Evolutionary conservation across 2,113 vertebrate species (phyloP), one percentile per base, ranked within the genome.

Genomic region (Nicator chloris): DNA sequence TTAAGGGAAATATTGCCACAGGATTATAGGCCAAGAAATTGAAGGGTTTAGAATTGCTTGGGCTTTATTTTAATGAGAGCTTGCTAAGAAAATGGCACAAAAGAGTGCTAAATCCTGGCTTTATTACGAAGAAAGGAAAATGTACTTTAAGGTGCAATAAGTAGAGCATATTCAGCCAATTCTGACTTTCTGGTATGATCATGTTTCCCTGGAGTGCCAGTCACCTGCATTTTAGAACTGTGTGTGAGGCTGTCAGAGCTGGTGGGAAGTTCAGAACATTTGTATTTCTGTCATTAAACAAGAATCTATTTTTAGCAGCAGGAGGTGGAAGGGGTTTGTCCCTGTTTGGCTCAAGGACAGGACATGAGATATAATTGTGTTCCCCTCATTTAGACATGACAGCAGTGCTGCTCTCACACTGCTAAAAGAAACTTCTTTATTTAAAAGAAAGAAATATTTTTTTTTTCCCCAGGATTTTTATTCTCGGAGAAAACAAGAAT

Each of bases 401-500:
- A 33, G 16, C 56, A 70, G 5, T 5, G 33, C 60, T 92, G 61
- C 47, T 57, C 5, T 33, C 50, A 30, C 37, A 31, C n/a, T 28
- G 27, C 33, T 70, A 15, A 45, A 47, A 24, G 6, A 65, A 35
- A 11, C 2, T 17, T 31, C 19, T 73, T 71, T 33, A 39, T 70
- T 77, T 66, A 70, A 85, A 39, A 35, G 30, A 44, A 86, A 85
- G 15, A 56, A 86, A 53, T 16, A 57, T 26, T 9, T 2, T n/a
- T 45, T 35, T 82, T 50, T 10, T 11, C 2, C 15, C 11, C 5
- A 6, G 4, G 22, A 2, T 31, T 28, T 87, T 92, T 40, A 23
- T 77, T 60, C 39, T 87, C 80, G 47, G 44, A 93, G 78, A 61
- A 92, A 95, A 77, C 64, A 92, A 72, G 50, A 73, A 81, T 95